These are phyloP conservation scores for Heloderma charlesbogerti DNA, from an alignment of 2,113 vertebrate genomes.

Conservation along the genomic window DNA sequence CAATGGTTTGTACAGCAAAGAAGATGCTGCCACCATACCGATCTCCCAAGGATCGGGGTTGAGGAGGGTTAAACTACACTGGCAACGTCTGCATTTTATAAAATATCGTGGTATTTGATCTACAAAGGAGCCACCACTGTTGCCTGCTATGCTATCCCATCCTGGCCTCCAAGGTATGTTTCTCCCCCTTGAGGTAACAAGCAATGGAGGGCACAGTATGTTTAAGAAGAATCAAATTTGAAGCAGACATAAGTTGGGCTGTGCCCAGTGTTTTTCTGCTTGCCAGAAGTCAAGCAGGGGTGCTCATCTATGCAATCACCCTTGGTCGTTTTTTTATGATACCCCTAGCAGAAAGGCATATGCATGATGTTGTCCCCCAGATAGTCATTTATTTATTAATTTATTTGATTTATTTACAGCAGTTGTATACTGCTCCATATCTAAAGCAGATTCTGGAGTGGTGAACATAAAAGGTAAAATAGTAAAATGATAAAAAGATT, in stretches of 20 bases:
- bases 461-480: too few relatives aligned
- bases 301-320: neutral
- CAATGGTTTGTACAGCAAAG: too few relatives aligned
- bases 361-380: neutral
- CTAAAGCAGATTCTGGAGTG: too few relatives aligned
- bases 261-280: neutral
- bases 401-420: too few relatives aligned
- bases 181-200: neutral
- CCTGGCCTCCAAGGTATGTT: neutral
- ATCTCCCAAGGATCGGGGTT: too few relatives aligned
- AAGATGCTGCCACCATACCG: neutral
- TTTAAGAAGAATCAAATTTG: neutral
- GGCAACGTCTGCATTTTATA: too few relatives aligned
- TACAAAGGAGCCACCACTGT: neutral
- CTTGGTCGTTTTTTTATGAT: neutral
- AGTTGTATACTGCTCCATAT: too few relatives aligned
- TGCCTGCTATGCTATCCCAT: neutral
- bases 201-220: neutral
- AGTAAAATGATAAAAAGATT: too few relatives aligned
- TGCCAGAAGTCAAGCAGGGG: neutral
- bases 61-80: too few relatives aligned
- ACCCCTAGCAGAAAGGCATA: neutral
- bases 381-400: too few relatives aligned
- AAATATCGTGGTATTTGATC: neutral
- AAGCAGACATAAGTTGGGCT: neutral